A percentile compares a stretch with the other conserved stretches of the same genome.
phyloP scores from a whole-genome alignment of 2,113 vertebrate species.

The Climacteris rufus region DNA sequence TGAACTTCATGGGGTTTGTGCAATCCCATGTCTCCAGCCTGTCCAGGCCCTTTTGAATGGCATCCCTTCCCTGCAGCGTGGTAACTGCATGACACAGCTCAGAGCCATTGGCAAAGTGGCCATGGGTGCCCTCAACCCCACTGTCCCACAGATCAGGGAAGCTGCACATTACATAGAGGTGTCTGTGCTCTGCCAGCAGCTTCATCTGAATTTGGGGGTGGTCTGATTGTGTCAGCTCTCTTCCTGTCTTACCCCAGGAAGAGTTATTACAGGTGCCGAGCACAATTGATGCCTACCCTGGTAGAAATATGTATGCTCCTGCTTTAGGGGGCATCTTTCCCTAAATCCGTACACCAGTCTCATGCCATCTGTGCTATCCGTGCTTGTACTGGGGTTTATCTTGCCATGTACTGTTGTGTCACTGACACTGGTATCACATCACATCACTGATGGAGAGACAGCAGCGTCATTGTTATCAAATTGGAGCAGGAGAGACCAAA shows the following conservation, averaged over 20 bases:
- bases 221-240: rapidly evolving
- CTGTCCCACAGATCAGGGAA: not conserved
- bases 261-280: not conserved
- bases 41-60: not conserved
- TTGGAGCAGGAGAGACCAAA: not conserved
- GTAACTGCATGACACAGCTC: not conserved
- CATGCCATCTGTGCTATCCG: not conserved
- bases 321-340: rapidly evolving
- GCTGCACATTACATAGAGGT: rapidly evolving
- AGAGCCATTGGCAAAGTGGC: rapidly evolving
- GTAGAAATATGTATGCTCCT: not conserved
- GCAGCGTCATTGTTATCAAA: not conserved
- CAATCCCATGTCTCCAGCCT: no score
- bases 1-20: not conserved
- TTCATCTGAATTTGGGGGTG: not conserved
- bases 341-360: not conserved
- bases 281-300: not conserved
- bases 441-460: no score
- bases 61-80: not conserved
- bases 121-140: not conserved
- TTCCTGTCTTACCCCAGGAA: not conserved
- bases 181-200: not conserved
- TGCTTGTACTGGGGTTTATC: not conserved
- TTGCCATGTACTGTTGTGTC: not conserved
- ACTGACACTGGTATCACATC: not conserved